These are phyloP conservation scores for Thripadectes ignobilis DNA, from an alignment of 2,797 vertebrate species.

Conservation along the genomic window DNA sequence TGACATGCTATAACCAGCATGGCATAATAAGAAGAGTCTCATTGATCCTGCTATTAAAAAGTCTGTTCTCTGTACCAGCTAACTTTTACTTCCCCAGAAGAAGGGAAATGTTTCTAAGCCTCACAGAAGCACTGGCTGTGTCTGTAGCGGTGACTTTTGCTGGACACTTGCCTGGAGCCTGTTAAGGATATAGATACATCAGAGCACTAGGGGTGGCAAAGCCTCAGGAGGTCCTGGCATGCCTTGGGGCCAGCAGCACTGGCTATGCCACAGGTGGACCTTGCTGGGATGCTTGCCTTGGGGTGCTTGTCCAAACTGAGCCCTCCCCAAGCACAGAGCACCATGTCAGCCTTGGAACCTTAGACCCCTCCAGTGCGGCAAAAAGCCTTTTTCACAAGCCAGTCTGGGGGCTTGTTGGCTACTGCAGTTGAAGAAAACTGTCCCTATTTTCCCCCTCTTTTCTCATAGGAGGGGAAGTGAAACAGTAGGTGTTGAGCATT, in stretches of 20 bases:
- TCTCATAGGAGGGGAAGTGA: not conserved
- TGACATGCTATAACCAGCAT: conserved; percentile 49
- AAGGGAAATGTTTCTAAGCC: not conserved
- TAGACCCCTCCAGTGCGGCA: not conserved
- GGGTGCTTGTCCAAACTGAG: rapidly evolving
- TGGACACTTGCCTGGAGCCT: not conserved
- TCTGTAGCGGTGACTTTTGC: not conserved
- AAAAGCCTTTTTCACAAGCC: not conserved
- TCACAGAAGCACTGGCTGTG: not conserved
- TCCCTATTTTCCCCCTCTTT: not conserved
- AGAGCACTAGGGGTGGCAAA: not conserved
- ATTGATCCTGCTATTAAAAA: conserved; percentile 18
- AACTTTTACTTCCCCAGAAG: not conserved
- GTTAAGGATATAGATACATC: not conserved
- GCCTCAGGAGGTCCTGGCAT: not conserved
- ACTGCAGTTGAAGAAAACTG: not conserved
- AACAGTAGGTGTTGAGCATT: not conserved
- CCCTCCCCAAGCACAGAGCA: rapidly evolving
- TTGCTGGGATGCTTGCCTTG: rapidly evolving
- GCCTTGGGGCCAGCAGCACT: not conserved
- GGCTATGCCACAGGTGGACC: rapidly evolving
- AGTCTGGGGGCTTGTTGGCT: not conserved
- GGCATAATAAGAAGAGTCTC: conserved; percentile 39
- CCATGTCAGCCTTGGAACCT: not conserved
- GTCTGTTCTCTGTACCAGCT: not conserved